Percentiles rank a stretch among this genome's conserved stretches.
Conservation (phyloP, 1,140 invertebrate genomes). For the Sitophilus oryzae region DNA sequence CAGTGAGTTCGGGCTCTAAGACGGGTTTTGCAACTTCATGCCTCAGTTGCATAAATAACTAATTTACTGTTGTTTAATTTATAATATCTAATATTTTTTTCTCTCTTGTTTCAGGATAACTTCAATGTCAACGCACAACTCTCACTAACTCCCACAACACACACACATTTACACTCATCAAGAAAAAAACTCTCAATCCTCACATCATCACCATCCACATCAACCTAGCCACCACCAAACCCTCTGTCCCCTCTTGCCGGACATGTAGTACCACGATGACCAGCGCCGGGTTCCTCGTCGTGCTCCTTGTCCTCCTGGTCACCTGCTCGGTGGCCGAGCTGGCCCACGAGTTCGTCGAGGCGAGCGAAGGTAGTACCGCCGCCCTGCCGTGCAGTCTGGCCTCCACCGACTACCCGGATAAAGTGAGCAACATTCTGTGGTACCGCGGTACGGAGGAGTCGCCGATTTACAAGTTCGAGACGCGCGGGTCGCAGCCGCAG, state of each 20-base stretch:
- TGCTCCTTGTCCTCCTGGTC: constrained; percentile 34
- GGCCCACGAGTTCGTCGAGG: constrained; percentile 48
- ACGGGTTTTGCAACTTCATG: too few species aligned
- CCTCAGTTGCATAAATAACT: too few species aligned
- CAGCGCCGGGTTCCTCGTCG: constrained; percentile 31
- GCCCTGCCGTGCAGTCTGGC: constrained; percentile 60
- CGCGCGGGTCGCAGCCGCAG: constrained; percentile 30
- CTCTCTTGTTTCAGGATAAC: not conserved
- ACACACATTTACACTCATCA: not conserved
- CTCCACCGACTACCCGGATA: constrained; percentile 53
- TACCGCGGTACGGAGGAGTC: constrained; percentile 34
- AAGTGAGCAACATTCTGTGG: constrained; percentile 46
- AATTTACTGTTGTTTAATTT: too few species aligned
- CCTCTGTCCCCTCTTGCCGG: too few species aligned
- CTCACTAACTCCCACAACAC: too few species aligned
- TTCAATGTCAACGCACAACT: too few species aligned
- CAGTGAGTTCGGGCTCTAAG: too few species aligned
- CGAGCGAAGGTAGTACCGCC: constrained; percentile 57
- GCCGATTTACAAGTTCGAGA: constrained; percentile 41
- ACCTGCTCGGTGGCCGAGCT: constrained; percentile 36
- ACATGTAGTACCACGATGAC: constrained; percentile 37
- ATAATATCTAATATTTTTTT: too few species aligned
- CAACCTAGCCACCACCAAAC: too few species aligned
- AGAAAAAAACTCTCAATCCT: too few species aligned
- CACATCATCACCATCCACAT: too few species aligned